These are phyloP conservation scores for Hydraecia micacea DNA, from an alignment of 2,888 invertebrate genomes.

Conservation along the genomic window DNA sequence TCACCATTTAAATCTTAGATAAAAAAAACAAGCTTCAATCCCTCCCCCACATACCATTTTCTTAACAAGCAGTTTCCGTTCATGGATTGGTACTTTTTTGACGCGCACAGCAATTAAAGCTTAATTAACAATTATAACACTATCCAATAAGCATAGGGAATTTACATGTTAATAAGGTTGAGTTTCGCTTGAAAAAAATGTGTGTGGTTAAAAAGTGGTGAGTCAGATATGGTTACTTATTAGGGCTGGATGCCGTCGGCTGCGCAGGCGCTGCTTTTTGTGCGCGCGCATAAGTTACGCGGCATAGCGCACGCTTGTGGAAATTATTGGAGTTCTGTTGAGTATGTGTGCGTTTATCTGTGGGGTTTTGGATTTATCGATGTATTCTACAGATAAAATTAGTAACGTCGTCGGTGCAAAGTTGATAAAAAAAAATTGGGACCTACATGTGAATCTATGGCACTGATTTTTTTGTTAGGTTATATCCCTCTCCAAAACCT, in stretches of 20 bases:
- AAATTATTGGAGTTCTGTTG: slow-evolving; percentile 59
- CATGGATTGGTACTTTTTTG: slow-evolving; percentile 69
- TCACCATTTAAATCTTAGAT: slow-evolving; percentile 34
- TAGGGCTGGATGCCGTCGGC: slow-evolving; percentile 81
- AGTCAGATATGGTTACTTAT: slow-evolving; percentile 85
- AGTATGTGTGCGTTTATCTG: slow-evolving; percentile 43
- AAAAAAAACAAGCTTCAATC: slow-evolving; percentile 31
- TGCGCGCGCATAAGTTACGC: slow-evolving; percentile 70
- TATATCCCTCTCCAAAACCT: neutral
- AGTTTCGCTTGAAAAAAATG: slow-evolving; percentile 66
- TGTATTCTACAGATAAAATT: neutral
- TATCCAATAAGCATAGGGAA: slow-evolving; percentile 75
- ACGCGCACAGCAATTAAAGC: slow-evolving; percentile 72
- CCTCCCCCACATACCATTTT: slow-evolving; percentile 49
- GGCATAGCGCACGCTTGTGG: slow-evolving; percentile 74
- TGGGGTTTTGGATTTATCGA: slow-evolving; percentile 25
- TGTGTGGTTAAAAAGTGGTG: slow-evolving; percentile 76
- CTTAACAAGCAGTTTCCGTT: slow-evolving; percentile 42
- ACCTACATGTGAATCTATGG: neutral
- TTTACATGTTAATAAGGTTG: slow-evolving; percentile 70
- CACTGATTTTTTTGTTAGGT: neutral
- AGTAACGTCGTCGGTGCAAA: neutral
- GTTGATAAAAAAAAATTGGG: neutral
- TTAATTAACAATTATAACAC: slow-evolving; percentile 79
- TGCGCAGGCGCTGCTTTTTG: slow-evolving; percentile 72